A percentile compares a stretch with the other conserved stretches of the same genome.
phyloP scores from a whole-genome alignment of 1,140 invertebrate species.

The Cotesia chilonis region DNA sequence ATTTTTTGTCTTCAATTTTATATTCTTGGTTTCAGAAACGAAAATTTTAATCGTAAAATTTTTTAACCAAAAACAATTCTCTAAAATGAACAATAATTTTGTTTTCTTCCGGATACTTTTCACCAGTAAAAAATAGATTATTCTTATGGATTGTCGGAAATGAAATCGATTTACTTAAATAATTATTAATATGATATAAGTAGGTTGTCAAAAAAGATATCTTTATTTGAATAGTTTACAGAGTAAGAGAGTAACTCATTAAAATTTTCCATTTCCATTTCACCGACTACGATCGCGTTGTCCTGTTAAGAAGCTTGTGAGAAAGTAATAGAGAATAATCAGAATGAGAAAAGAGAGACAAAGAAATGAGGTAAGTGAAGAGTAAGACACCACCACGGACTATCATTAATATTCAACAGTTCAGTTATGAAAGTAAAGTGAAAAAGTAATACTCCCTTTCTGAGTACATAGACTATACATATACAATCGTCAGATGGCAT shows the following conservation, averaged over 20 bases:
- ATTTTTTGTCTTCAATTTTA: too few species aligned
- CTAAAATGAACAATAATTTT: too few species aligned
- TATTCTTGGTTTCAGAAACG: too few species aligned
- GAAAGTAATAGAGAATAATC: slow-evolving; percentile 25
- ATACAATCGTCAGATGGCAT: slow-evolving; percentile 43
- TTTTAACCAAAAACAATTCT: too few species aligned
- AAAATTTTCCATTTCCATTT: slow-evolving; percentile 63
- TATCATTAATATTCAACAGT: slow-evolving; percentile 63
- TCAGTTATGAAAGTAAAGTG: slow-evolving; percentile 65
- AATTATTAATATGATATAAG: neutral
- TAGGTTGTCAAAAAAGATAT: slow-evolving; percentile 52
- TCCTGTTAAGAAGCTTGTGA: slow-evolving; percentile 49
- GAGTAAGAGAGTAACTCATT: slow-evolving; percentile 59
- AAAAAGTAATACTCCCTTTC: slow-evolving; percentile 57
- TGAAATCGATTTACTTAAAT: neutral
- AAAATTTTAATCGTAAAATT: too few species aligned
- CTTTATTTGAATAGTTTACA: slow-evolving; percentile 56
- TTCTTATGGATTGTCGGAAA: too few species aligned
- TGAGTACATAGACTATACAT: slow-evolving; percentile 25
- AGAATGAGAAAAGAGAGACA: slow-evolving; percentile 4
- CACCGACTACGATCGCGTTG: slow-evolving; percentile 38
- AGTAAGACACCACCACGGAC: slow-evolving; percentile 37
- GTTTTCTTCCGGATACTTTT: too few species aligned
- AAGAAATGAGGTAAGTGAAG: slow-evolving; percentile 18
- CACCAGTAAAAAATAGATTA: too few species aligned